phyloP scores from a whole-genome alignment of 2,888 invertebrate species.

The Villa cingulata region DNA sequence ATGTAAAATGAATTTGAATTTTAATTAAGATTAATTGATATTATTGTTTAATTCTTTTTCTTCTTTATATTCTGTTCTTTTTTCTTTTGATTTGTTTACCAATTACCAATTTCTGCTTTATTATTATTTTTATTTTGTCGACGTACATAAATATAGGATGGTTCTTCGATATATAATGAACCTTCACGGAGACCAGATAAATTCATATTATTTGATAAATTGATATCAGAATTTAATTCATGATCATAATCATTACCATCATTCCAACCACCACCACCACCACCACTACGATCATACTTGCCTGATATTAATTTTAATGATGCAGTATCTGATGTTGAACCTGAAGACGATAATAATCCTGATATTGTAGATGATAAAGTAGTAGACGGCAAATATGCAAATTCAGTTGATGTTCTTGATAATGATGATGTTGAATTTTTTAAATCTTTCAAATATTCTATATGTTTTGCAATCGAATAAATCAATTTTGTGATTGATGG shows the following conservation, averaged over 20 bases:
- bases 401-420: too few relatives aligned
- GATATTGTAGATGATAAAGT: neutral
- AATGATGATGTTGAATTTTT: neutral
- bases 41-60: neutral
- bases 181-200: slow-evolving; percentile 29
- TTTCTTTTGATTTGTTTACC: too few relatives aligned
- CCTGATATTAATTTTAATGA: too few relatives aligned
- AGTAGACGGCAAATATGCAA: too few relatives aligned
- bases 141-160: slow-evolving; percentile 28
- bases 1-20: neutral
- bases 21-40: neutral
- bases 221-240: slow-evolving; percentile 21
- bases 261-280: slow-evolving; percentile 12
- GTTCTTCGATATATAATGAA: slow-evolving; percentile 31
- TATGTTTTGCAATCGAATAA: neutral
- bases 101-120: too few relatives aligned
- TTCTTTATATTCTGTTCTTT: neutral
- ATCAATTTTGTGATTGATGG: neutral
- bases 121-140: slow-evolving; percentile 17
- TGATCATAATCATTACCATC: neutral
- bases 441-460: neutral
- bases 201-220: slow-evolving; percentile 29
- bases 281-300: slow-evolving; percentile 1
- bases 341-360: neutral
- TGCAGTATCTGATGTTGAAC: neutral